phyloP scores from a whole-genome alignment of 1,140 invertebrate species.

The Ceratitis capitata region DNA sequence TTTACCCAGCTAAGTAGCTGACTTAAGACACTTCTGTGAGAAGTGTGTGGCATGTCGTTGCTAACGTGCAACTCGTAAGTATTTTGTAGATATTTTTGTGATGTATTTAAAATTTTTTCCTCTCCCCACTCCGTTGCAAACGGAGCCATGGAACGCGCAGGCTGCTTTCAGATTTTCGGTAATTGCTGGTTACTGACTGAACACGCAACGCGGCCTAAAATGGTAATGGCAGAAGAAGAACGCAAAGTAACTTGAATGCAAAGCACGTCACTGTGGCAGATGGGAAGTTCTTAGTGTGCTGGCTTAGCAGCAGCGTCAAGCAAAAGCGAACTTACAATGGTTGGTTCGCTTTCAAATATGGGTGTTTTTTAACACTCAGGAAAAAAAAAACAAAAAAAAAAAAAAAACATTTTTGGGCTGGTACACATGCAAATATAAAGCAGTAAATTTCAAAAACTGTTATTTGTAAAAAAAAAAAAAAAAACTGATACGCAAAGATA shows the following conservation, averaged over 20 bases:
- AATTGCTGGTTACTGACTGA: not conserved
- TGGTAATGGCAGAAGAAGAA: too few relatives aligned
- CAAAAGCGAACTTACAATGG: too few relatives aligned
- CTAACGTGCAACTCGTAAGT: not conserved
- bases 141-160: not conserved
- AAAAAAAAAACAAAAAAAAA: too few relatives aligned
- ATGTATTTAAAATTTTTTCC: not conserved
- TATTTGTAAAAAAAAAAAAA: not conserved
- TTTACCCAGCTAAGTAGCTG: not conserved
- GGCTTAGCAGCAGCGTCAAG: not conserved
- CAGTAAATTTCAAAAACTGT: not conserved
- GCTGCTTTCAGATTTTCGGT: slow-evolving; percentile 1
- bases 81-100: not conserved
- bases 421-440: not conserved
- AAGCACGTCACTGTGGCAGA: not conserved
- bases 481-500: not conserved
- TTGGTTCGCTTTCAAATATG: not conserved
- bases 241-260: not conserved
- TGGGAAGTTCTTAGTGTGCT: not conserved
- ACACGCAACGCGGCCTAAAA: not conserved
- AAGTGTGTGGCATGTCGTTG: not conserved
- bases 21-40: not conserved
- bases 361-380: not conserved
- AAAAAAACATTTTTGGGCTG: not conserved
- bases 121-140: not conserved